Evolutionary conservation across 1,140 invertebrate species (phyloP), one percentile per base, ranked within the genome.

Genomic region (Caenorhabditis remanei): DNA sequence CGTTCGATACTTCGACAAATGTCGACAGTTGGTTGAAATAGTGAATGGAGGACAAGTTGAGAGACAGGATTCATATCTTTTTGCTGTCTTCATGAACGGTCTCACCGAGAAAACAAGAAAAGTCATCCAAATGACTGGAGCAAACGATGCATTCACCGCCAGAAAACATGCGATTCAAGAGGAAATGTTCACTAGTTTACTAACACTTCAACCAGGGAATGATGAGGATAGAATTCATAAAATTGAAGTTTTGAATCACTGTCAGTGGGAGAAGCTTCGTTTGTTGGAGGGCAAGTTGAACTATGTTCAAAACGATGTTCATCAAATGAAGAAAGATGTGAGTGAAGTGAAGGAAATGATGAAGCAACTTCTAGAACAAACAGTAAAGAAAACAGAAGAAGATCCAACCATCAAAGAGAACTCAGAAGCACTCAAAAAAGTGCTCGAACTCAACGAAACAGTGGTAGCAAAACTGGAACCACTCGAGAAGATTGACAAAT

Each of bases 151-250:
- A 61, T 61, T 21, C 58, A n/a, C 58, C 24, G 58, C 58, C 8
- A 61, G 58, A 61, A 61, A 61, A 61, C 16, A n/a, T 21, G 58
- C 58, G 0, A 61, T 61, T 21, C 24, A 21, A 32, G 58, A 61
- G 19, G 58, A 61, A 32, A 61, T 61, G 2, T 61, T 61, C 58
- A 32, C 8, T 13, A 61, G n/a, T 9, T 9, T n/a, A 19, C 8
- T 8, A 1, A 61, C 19, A n/a, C 4, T 61, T 21, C 24, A n/a
- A 32, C 58, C 19, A 32, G 58, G 58, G n/a, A 32, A n/a, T 1
- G 58, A 61, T 11, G 58, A 61, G 24, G 58, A 61, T 61, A 16
- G 58, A 61, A 61, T 61, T 1, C 58, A 61, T 61, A 61, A 61
- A 61, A 32, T 61, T 9, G 58, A 61, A 61, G 9, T 61, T n/a